Percentiles rank a stretch among this genome's conserved stretches.
Evolutionary conservation across 2,888 invertebrate species (phyloP).

Genomic region (Tenthredo mesomela): DNA sequence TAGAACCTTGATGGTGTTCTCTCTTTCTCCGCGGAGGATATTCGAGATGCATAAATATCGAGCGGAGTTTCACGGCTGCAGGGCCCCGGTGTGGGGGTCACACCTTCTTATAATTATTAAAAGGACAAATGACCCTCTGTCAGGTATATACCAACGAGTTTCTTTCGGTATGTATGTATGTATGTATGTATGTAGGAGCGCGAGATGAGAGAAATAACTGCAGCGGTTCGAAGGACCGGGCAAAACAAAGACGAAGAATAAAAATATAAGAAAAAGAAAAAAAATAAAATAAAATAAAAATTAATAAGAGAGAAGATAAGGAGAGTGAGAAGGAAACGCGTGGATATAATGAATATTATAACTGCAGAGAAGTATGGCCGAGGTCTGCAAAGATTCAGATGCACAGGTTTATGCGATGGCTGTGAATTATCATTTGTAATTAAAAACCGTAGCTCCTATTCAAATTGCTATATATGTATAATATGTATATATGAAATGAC

Average conservation of each 20-base stretch:
- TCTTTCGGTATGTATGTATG: neutral
- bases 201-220: neutral
- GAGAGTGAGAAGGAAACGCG: constrained; percentile 31
- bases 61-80: constrained; percentile 54
- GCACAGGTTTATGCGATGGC: neutral
- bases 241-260: neutral
- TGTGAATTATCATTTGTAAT: constrained; percentile 43
- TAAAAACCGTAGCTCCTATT: constrained; percentile 37
- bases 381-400: neutral
- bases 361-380: neutral
- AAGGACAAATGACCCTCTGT: constrained; percentile 75
- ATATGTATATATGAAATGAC: constrained; percentile 25
- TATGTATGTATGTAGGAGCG: too few relatives aligned
- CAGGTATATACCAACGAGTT: constrained; percentile 64
- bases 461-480: constrained; percentile 42
- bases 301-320: neutral
- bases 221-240: neutral
- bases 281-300: neutral
- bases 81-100: constrained; percentile 70
- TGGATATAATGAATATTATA: constrained; percentile 13
- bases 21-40: constrained; percentile 2
- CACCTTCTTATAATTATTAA: constrained; percentile 77
- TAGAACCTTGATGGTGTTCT: neutral
- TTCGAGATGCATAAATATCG: constrained; percentile 72
- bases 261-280: neutral